Percentiles rank a stretch among this genome's conserved stretches.
These are phyloP conservation scores for Andrena camellia DNA, from an alignment of 2,888 invertebrate species.

Conservation along the genomic window DNA sequence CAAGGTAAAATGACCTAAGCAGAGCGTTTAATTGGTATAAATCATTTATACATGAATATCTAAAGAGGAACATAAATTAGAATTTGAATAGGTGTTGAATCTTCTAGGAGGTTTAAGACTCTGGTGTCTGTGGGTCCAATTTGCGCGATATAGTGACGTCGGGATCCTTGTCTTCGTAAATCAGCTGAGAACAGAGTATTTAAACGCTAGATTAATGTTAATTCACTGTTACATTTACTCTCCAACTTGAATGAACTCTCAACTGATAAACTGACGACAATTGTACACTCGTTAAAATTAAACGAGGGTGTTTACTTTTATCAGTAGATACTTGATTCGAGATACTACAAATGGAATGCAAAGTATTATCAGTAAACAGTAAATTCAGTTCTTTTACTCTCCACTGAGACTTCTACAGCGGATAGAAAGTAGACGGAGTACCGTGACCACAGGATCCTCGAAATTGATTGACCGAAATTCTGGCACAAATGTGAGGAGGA, in stretches of 20 bases:
- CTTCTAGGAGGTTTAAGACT: conserved; percentile 11
- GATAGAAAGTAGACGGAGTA: conserved; percentile 32
- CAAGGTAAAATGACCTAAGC: not conserved
- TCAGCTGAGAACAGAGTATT: conserved; percentile 68
- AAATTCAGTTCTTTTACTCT: not conserved
- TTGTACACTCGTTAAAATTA: not conserved
- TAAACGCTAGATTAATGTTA: not conserved
- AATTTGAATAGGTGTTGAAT: conserved; percentile 1
- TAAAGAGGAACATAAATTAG: conserved; percentile 6
- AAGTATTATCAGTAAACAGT: no score
- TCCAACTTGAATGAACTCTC: not conserved
- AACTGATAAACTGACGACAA: not conserved
- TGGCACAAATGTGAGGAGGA: conserved; percentile 86
- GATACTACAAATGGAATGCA: no score
- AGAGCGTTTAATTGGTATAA: not conserved
- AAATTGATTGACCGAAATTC: conserved; percentile 85
- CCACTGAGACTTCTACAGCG: not conserved
- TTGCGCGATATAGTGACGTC: conserved; percentile 27
- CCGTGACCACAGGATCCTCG: conserved; percentile 75
- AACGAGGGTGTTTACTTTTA: no score
- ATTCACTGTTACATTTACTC: not conserved
- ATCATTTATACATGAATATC: not conserved
- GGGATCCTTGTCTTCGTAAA: conserved; percentile 71
- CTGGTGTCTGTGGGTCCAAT: conserved; percentile 31
- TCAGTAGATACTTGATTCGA: no score